These are phyloP conservation scores for Hydractinia symbiolongicarpus DNA, from an alignment of 30 jellyfish, hydroid and myxozoan genomes.

Conservation along the genomic window DNA sequence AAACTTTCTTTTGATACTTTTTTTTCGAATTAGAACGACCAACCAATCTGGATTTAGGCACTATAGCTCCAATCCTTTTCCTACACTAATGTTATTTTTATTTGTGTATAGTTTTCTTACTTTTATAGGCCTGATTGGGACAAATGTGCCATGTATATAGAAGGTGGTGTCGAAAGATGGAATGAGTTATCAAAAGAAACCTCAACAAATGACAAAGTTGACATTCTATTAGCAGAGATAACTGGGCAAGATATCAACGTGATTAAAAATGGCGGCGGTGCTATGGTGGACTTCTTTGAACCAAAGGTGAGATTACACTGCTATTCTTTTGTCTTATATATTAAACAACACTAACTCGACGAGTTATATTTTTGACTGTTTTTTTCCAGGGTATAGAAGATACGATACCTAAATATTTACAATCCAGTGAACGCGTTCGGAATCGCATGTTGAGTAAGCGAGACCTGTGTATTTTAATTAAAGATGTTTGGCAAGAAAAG, in stretches of 20 bases:
- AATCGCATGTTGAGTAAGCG: conserved; percentile 71
- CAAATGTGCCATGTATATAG: conserved; percentile 73
- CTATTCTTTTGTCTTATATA: neutral
- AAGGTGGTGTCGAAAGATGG: conserved; percentile 93
- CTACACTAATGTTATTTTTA: too few relatives aligned
- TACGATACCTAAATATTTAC: conserved; percentile 55
- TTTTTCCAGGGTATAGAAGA: neutral
- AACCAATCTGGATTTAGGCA: too few relatives aligned
- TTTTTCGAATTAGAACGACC: too few relatives aligned
- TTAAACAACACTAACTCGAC: too few relatives aligned
- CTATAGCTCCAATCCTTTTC: too few relatives aligned
- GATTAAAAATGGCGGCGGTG: conserved; percentile 60
- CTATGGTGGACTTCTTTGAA: conserved; percentile 50
- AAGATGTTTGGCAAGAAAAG: conserved; percentile 84
- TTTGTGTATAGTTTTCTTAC: neutral
- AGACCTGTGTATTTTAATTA: conserved; percentile 53
- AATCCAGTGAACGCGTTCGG: conserved; percentile 61
- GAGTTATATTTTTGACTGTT: neutral
- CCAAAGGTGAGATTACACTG: conserved; percentile 50
- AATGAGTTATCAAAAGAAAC: conserved; percentile 48
- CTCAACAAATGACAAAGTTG: conserved; percentile 70
- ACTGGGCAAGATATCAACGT: conserved; percentile 91
- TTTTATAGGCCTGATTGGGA: conserved; percentile 87
- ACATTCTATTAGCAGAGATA: conserved; percentile 70
- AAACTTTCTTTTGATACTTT: too few relatives aligned